Evolutionary conservation across 2,888 invertebrate genomes (phyloP).

Genomic region (Maniola hyperantus): DNA sequence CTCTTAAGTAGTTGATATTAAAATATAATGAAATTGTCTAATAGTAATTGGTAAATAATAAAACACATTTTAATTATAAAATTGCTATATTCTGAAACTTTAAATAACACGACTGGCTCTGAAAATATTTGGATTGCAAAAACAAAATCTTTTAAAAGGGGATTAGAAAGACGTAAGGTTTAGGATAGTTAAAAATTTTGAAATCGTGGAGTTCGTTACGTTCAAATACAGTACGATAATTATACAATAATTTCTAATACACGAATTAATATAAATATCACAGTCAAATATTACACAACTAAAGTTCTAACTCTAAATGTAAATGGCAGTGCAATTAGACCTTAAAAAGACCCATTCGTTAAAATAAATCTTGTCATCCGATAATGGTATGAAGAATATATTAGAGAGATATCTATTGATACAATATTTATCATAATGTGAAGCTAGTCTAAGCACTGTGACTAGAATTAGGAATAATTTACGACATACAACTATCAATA

Average conservation of each 20-base stretch:
- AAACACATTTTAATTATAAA: constrained; percentile 53
- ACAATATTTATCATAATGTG: constrained; percentile 28
- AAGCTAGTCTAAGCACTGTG: constrained; percentile 76
- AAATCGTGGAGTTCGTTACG: constrained; percentile 43
- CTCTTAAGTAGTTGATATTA: background rate
- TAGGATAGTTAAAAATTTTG: constrained; percentile 48
- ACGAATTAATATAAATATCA: constrained; percentile 82
- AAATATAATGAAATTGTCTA: background rate
- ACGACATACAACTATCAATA: constrained; percentile 60
- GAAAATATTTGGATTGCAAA: constrained; percentile 68
- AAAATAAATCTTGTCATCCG: constrained; percentile 29
- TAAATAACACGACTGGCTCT: constrained; percentile 64
- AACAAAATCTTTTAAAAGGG: constrained; percentile 41
- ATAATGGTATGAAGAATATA: constrained; percentile 26
- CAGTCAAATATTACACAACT: constrained; percentile 80
- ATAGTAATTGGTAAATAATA: constrained; percentile 43
- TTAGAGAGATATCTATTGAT: constrained; percentile 15
- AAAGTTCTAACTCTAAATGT: constrained; percentile 67
- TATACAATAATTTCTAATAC: constrained; percentile 71
- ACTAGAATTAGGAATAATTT: constrained; percentile 81
- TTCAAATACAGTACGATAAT: constrained; percentile 50
- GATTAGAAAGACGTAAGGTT: constrained; percentile 40
- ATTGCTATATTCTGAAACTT: constrained; percentile 67
- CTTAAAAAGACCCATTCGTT: constrained; percentile 32
- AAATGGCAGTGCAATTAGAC: constrained; percentile 76